Evolutionary conservation across 2,888 invertebrate species (phyloP), one percentile per base, ranked within the genome.

Genomic region (Caenorhabditis zanzibari): DNA sequence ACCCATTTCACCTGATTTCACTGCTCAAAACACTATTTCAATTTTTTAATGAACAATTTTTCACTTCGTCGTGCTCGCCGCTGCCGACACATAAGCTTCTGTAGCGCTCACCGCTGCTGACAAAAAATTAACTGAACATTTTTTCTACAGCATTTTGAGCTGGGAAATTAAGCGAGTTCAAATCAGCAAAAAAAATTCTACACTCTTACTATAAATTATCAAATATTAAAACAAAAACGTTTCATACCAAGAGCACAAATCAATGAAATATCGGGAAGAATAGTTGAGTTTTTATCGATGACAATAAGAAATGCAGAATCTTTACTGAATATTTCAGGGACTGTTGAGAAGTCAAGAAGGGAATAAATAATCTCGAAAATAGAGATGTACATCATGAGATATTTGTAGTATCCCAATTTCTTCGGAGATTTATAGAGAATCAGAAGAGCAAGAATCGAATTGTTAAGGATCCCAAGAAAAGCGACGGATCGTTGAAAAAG

Each of bases 321-420:
- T 59, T 59, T 59, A 59, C 35, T 59, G 59, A 59, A 59, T 1
- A 59, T 59, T 59, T 59, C 59, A 5, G 32, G 35, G 35, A 59
- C 59, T 19, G 35, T 32, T 7, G 35, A 59, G 16, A 49, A 26
- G 24, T 47, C 47, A 6, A 66, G 32, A 16, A 49, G 9, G 6
- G 66, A 47, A 26, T 49, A 66, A 19, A 49, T 26, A n/a, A 66
- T 9, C 19, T 66, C 66, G 32, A 66, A 66, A 3, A 66, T 28
- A 5, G 66, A 44, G 12, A 66, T 66, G 49, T 66, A 66, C 49
- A 66, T 66, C 66, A 66, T 66, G 32, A 66, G 26, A 52, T 52
- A 66, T 28, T 66, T 66, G 52, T 66, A 66, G 28, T 19, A 32
- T 9, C 66, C 66, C 49, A 66, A 19, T 16, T 66, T 66, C 14